phyloP scores from a whole-genome alignment of 23 tunicate genomes.

The Pegea sp. region DNA sequence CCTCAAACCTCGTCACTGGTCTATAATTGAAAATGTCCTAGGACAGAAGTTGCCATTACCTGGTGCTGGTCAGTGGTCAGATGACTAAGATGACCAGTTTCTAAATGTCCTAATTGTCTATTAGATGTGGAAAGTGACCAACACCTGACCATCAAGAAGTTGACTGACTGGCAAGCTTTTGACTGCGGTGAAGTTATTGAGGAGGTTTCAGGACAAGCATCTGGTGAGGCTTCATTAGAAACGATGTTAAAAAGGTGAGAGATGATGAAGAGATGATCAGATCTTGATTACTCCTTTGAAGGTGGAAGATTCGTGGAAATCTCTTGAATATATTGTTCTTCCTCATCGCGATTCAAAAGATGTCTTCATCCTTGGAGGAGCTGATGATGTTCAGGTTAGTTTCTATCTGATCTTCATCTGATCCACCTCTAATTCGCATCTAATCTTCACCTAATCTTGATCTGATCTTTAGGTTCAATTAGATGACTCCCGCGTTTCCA shows the following conservation, averaged over 20 bases:
- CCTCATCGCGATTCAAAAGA: conserved; percentile 98
- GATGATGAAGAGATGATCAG: background rate
- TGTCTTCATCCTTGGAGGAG: conserved; percentile 95
- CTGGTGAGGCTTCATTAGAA: conserved; percentile 98
- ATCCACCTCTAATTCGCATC: background rate
- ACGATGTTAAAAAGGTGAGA: conserved; percentile 86
- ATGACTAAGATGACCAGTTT: too few species aligned
- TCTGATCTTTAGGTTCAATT: conserved; percentile 52
- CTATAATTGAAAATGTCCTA: conserved; percentile 47
- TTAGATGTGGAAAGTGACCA: conserved; percentile 9
- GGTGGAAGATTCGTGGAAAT: conserved; percentile 98
- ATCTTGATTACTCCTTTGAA: conserved; percentile 1
- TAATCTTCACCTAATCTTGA: background rate
- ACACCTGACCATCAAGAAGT: conserved; percentile 23
- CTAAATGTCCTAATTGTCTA: too few species aligned
- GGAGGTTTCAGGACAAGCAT: conserved; percentile 95
- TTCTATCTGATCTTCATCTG: too few species aligned
- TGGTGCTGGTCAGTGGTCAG: too few species aligned
- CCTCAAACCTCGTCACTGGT: conserved; percentile 96
- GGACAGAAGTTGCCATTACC: conserved; percentile 76
- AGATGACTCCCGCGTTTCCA: conserved; percentile 89
- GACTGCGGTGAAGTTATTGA: conserved; percentile 83
- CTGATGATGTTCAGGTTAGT: conserved; percentile 95
- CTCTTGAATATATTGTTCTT: conserved; percentile 70
- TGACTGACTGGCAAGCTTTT: conserved; percentile 90